Evolutionary conservation across 2,113 vertebrate species (phyloP).

Genomic region (Grammatotria lemairii): DNA sequence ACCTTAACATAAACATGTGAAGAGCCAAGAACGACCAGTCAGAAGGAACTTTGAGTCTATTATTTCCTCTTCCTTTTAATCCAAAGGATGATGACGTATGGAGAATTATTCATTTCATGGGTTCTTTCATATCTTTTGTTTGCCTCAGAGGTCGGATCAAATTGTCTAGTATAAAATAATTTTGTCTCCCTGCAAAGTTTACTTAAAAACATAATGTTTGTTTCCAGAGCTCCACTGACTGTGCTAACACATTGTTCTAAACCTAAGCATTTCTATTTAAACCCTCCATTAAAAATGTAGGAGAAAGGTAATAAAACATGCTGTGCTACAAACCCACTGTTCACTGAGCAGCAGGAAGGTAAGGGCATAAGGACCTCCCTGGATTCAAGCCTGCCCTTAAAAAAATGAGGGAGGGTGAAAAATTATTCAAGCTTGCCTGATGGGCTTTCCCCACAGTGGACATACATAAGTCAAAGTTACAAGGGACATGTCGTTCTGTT

Average conservation of each 20-base stretch:
- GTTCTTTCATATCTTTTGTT: neutral
- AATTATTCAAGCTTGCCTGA: neutral
- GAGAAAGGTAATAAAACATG: constrained; percentile 12
- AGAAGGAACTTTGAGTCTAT: neutral
- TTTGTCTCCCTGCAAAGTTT: neutral
- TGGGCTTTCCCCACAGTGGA: neutral
- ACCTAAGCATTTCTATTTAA: neutral
- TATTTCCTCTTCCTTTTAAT: neutral
- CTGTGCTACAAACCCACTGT: constrained; percentile 5
- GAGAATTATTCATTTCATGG: neutral
- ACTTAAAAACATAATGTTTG: neutral
- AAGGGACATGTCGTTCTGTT: neutral
- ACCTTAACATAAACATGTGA: neutral
- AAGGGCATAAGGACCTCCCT: neutral
- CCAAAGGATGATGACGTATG: neutral
- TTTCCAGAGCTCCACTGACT: neutral
- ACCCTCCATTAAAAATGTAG: constrained; percentile 25
- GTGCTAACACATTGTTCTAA: neutral
- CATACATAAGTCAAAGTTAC: neutral
- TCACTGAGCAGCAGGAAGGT: constrained; percentile 1
- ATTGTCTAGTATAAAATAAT: neutral
- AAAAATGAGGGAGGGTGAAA: neutral
- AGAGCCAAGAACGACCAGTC: neutral
- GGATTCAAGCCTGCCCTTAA: neutral
- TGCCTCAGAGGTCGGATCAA: neutral